These are phyloP conservation scores for Diaperis boleti DNA, from an alignment of 2,888 invertebrate species.

Conservation along the genomic window DNA sequence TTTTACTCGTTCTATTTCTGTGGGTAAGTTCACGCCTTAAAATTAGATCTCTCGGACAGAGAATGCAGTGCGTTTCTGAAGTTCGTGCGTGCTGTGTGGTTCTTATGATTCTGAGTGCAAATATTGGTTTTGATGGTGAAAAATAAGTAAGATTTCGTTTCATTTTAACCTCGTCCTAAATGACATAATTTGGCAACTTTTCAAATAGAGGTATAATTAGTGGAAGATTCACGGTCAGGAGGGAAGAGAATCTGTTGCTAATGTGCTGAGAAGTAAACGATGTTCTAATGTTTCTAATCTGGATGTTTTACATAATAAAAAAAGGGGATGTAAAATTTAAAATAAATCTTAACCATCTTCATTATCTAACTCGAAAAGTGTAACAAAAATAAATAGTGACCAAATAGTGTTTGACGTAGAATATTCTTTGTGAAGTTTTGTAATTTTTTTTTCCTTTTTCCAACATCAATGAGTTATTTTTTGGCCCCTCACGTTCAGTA, in stretches of 20 bases:
- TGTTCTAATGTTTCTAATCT: no score
- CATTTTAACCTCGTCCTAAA: constrained; percentile 5
- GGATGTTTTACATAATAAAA: no score
- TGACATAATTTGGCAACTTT: constrained; percentile 30
- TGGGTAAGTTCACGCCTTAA: neutral
- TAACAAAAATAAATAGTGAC: no score
- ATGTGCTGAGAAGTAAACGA: no score
- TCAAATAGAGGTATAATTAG: constrained; percentile 15
- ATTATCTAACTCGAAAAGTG: no score
- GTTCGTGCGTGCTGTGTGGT: constrained; percentile 3
- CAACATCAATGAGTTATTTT: no score
- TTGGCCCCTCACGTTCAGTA: no score
- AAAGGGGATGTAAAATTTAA: no score
- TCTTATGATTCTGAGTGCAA: constrained; percentile 11
- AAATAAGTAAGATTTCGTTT: neutral
- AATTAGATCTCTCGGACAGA: constrained; percentile 4
- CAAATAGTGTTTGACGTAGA: no score
- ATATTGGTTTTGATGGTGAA: constrained; percentile 11
- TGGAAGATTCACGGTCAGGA: constrained; percentile 20
- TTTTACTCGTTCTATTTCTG: constrained; percentile 8
- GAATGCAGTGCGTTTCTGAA: constrained; percentile 1
- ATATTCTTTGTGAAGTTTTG: no score
- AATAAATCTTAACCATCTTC: no score
- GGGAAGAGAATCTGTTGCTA: neutral
- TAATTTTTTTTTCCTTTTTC: no score